Percentiles rank a stretch among this genome's conserved stretches.
These are phyloP conservation scores for Drosophila nigritarsus DNA, from an alignment of 2,888 invertebrate species.

Conservation along the genomic window DNA sequence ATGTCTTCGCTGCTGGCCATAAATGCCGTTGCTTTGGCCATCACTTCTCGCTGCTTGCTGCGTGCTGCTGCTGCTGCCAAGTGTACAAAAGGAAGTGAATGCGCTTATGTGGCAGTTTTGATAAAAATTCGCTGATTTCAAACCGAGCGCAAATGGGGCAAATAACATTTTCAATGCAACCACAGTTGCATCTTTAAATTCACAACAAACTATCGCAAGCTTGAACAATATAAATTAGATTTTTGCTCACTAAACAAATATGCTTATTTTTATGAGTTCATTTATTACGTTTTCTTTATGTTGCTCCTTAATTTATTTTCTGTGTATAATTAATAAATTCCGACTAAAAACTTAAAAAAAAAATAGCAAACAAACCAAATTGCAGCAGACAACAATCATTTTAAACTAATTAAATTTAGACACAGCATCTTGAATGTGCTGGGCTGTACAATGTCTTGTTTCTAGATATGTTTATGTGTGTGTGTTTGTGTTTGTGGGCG, in stretches of 20 bases:
- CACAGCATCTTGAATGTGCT: slow-evolving; percentile 31
- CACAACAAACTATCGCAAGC: background rate
- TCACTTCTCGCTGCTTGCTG: slow-evolving; percentile 4
- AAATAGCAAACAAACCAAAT: slow-evolving; percentile 47
- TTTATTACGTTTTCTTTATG: background rate
- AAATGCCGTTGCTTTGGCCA: slow-evolving; percentile 44
- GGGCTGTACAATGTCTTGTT: slow-evolving; percentile 29
- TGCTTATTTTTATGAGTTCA: background rate
- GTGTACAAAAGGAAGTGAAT: slow-evolving; percentile 38
- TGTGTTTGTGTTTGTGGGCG: slow-evolving; percentile 15
- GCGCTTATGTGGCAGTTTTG: slow-evolving; percentile 17
- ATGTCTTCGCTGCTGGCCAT: slow-evolving; percentile 56
- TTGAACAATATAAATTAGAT: background rate
- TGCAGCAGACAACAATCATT: slow-evolving; percentile 28
- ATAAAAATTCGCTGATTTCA: slow-evolving; percentile 15
- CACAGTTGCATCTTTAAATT: background rate
- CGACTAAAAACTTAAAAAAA: background rate
- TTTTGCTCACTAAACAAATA: background rate
- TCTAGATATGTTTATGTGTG: slow-evolving; percentile 12
- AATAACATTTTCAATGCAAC: slow-evolving; percentile 21
- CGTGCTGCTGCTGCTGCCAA: background rate
- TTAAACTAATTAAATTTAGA: slow-evolving; percentile 73
- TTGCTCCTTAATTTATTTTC: background rate
- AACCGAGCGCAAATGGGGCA: slow-evolving; percentile 15
- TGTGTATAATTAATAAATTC: slow-evolving; percentile 1